A percentile compares a stretch with the other conserved stretches of the same genome.
phyloP scores from a whole-genome alignment of 2,797 vertebrate genomes.

The Poecilia picta region DNA sequence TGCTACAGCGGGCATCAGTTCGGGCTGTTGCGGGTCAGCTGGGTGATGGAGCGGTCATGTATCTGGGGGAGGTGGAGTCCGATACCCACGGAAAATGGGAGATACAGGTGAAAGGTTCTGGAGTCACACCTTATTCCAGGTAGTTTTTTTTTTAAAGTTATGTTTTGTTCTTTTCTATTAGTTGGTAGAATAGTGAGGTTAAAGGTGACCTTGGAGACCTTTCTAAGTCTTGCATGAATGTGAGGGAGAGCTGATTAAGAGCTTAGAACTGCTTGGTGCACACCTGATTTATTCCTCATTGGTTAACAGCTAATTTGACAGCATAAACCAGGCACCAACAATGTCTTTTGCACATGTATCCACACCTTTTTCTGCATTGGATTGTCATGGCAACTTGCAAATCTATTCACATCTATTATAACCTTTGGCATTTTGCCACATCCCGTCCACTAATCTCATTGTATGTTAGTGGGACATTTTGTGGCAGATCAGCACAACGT shows the following conservation, averaged over 20 bases:
- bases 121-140: conserved; percentile 89
- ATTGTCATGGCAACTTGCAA: background rate
- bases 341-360: background rate
- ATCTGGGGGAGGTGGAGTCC: conserved; percentile 86
- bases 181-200: background rate
- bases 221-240: background rate
- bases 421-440: background rate
- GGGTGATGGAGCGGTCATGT: conserved; percentile 89
- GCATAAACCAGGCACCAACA: background rate
- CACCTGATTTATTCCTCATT: background rate
- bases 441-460: background rate
- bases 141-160: conserved; percentile 33
- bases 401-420: background rate
- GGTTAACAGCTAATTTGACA: background rate
- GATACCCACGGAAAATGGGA: conserved; percentile 78
- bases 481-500: background rate
- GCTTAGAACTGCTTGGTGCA: background rate
- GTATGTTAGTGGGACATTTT: background rate
- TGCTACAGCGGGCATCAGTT: conserved; percentile 93
- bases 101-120: conserved; percentile 89
- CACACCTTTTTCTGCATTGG: background rate
- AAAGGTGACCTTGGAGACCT: background rate
- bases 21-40: conserved; percentile 90
- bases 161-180: background rate
- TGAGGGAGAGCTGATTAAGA: conserved; percentile 8